Conservation (phyloP, 2,113 vertebrate species). For the Grammatotria lemairii region DNA sequence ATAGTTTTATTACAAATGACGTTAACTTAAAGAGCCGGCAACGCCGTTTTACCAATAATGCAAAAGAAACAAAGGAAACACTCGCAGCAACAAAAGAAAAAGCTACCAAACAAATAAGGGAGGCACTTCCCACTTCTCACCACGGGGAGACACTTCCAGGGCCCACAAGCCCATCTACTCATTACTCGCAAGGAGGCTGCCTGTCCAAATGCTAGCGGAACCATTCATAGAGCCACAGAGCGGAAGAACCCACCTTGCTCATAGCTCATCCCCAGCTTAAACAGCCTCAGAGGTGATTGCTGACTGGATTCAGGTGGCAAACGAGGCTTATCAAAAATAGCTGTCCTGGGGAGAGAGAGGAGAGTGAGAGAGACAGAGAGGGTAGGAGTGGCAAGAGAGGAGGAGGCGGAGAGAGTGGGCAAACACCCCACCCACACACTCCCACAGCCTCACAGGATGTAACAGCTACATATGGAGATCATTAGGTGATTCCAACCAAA, state of each 20-base stretch:
- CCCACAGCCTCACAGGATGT: not conserved
- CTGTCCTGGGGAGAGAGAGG: not conserved
- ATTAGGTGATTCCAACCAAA: not conserved
- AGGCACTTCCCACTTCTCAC: not conserved
- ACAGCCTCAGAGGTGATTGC: not conserved
- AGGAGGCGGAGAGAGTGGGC: not conserved
- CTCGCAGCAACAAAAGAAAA: not conserved
- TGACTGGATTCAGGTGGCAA: not conserved
- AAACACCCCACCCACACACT: not conserved
- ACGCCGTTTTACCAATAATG: not conserved
- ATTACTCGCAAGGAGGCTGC: fast-evolving
- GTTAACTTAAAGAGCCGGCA: not conserved
- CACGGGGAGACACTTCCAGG: not conserved
- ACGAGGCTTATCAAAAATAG: not conserved
- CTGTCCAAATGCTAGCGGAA: not conserved
- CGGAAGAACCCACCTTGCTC: not conserved
- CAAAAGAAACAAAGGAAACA: not conserved
- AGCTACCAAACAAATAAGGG: not conserved
- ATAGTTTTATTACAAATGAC: not conserved
- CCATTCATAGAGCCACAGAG: fast-evolving
- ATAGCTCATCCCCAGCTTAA: not conserved
- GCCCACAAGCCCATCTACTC: not conserved
- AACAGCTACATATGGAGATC: not conserved
- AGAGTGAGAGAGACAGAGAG: not conserved
- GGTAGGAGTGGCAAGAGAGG: not conserved